Conservation (phyloP, 2,113 vertebrate species). For the Prunella fulvescens region DNA sequence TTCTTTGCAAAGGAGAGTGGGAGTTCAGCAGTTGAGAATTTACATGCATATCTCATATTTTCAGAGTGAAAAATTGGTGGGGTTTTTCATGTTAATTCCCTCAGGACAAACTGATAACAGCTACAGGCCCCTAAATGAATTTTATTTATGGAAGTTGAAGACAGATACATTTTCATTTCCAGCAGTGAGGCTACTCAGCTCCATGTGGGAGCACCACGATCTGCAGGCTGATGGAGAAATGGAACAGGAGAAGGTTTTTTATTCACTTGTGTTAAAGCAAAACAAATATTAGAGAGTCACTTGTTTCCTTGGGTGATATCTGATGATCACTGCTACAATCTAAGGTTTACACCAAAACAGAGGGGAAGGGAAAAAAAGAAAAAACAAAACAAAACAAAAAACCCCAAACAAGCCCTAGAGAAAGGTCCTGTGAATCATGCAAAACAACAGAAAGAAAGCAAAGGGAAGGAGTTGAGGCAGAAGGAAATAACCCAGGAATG, state of each 20-base stretch:
- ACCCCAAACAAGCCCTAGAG: no score
- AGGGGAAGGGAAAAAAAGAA: not conserved
- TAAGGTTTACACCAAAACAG: not conserved
- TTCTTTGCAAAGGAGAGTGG: not conserved
- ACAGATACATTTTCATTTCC: not conserved
- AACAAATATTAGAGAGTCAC: not conserved
- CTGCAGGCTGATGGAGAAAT: not conserved
- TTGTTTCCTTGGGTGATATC: not conserved
- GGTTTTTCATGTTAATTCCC: not conserved
- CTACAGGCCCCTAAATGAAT: not conserved
- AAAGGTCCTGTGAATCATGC: not conserved
- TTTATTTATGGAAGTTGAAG: not conserved
- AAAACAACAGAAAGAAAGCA: not conserved
- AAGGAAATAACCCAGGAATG: no score
- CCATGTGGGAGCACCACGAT: accelerated
- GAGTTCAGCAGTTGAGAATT: not conserved
- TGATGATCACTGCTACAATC: not conserved
- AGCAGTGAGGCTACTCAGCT: not conserved
- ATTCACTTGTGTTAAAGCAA: not conserved
- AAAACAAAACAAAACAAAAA: not conserved
- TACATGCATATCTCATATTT: not conserved
- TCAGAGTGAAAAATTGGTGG: not conserved
- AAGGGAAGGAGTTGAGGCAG: not conserved
- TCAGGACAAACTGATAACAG: not conserved
- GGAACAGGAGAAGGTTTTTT: not conserved